Percentiles rank a stretch among this genome's conserved stretches.
phyloP scores from a whole-genome alignment of 92 coral and sea anemone species.

The Pocillopora grandis region DNA sequence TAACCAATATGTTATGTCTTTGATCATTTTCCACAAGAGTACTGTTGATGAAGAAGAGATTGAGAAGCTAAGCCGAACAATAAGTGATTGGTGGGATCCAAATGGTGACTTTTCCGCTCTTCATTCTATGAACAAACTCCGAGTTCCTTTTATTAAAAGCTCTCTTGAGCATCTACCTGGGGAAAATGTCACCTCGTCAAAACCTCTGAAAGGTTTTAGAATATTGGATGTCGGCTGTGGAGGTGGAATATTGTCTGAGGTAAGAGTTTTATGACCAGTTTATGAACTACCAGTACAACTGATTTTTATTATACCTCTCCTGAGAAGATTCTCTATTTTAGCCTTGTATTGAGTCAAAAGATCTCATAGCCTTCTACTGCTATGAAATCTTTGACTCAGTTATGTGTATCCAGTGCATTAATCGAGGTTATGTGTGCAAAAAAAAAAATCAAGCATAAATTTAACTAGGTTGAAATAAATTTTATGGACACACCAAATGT shows the following conservation, averaged over 20 bases:
- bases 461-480: no score
- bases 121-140: slow-evolving; percentile 87
- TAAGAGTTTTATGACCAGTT: not conserved
- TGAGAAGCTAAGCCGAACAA: slow-evolving; percentile 77
- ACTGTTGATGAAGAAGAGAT: slow-evolving; percentile 93
- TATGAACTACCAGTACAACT: not conserved
- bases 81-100: slow-evolving; percentile 89
- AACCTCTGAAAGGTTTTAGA: slow-evolving; percentile 65
- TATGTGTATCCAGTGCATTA: no score
- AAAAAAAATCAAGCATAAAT: no score
- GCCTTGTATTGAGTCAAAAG: no score
- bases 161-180: slow-evolving; percentile 49
- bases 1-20: not conserved
- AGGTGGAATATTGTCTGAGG: slow-evolving; percentile 94
- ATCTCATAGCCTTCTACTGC: no score
- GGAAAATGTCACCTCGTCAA: slow-evolving; percentile 20
- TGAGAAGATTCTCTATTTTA: not conserved
- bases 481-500: no score
- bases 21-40: not conserved
- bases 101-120: slow-evolving; percentile 88
- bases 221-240: slow-evolving; percentile 96
- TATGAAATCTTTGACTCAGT: no score
- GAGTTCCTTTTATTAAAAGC: slow-evolving; percentile 84
- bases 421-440: no score
- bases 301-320: not conserved